Conservation (phyloP, 2,888 invertebrate species). For the Timema cristinae region DNA sequence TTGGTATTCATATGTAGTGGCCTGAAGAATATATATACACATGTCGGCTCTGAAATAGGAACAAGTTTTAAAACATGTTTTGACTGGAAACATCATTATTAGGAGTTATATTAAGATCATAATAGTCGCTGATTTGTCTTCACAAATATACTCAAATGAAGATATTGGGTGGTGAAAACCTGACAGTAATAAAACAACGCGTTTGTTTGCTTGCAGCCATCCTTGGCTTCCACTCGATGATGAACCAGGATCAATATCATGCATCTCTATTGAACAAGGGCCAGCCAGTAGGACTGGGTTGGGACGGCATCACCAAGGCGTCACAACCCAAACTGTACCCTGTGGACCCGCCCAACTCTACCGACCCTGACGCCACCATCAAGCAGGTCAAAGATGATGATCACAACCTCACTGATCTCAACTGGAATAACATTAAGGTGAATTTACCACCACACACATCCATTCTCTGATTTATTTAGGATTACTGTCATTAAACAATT, state of each 20-base stretch:
- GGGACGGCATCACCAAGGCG: slow-evolving; percentile 94
- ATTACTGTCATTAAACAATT: too few species aligned
- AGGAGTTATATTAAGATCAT: too few species aligned
- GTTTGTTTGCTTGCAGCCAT: slow-evolving; percentile 64
- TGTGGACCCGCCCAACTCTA: slow-evolving; percentile 93
- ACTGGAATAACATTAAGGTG: slow-evolving; percentile 99
- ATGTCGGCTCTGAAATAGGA: too few species aligned
- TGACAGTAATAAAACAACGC: slow-evolving; percentile 12
- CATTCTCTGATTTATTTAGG: too few species aligned
- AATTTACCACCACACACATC: slow-evolving; percentile 17
- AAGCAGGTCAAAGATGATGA: slow-evolving; percentile 87
- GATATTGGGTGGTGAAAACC: too few species aligned
- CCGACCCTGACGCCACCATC: slow-evolving; percentile 91
- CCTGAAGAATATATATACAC: too few species aligned
- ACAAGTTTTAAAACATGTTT: too few species aligned
- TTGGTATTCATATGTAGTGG: too few species aligned
- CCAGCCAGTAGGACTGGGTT: slow-evolving; percentile 83
- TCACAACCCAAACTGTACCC: slow-evolving; percentile 87
- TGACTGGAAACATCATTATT: too few species aligned
- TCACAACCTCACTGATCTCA: slow-evolving; percentile 81
- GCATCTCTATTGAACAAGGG: slow-evolving; percentile 91
- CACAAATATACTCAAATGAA: too few species aligned
- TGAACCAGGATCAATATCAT: slow-evolving; percentile 99
- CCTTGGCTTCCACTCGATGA: slow-evolving; percentile 99
- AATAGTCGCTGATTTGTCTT: background rate